Evolutionary conservation across 2,888 invertebrate species (phyloP), one percentile per base, ranked within the genome.

Genomic region (Chrysomela aeneicollis): DNA sequence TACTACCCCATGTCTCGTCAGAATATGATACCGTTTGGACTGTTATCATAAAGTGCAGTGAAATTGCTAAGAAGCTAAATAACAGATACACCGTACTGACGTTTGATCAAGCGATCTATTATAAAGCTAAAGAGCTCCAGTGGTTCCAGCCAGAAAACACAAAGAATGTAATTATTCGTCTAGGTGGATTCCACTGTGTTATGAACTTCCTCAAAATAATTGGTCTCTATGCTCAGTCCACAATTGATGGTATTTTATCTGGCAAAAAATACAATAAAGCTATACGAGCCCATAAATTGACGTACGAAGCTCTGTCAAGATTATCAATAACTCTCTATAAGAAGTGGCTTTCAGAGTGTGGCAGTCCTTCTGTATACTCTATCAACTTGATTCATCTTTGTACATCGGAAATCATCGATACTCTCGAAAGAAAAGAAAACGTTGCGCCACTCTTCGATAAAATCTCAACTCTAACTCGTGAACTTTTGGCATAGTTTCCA

Each of bases 91-190:
- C 59, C 30, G 63, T 63, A 37, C 46, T 67, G 21, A 59, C 47
- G 53, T 68, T 66, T 42, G 70, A 68, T 53, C 68, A 68, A 57
- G 64, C 66, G 21, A 59, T 68, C 12, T 71, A 71, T 59, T 65
- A 52, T 46, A 71, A 71, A 55, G 65, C 65, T 10, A 59, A 67
- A 54, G 67, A 67, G 46, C 19, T 71, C 6, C 68, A 71, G 42
- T 67, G 64, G 65, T 12, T 35, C 17, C 62, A 61, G 15, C 53
- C 50, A 0, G 60, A 63, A 8, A 61, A 63, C 9, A 53, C 42
- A 51, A 18, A 22, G 37, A 12, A 61, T 32, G 26, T 35, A 17
- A 59, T 68, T 26, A 49, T 68, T 12, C 61, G 66, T 15, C 18
- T 69, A 50, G 63, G 67, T 9, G 67, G 65, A 10, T 67, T 71